A percentile compares a stretch with the other conserved stretches of the same genome.
phyloP scores from a whole-genome alignment of 2,797 vertebrate genomes.

The Arctocebus calabarensis region DNA sequence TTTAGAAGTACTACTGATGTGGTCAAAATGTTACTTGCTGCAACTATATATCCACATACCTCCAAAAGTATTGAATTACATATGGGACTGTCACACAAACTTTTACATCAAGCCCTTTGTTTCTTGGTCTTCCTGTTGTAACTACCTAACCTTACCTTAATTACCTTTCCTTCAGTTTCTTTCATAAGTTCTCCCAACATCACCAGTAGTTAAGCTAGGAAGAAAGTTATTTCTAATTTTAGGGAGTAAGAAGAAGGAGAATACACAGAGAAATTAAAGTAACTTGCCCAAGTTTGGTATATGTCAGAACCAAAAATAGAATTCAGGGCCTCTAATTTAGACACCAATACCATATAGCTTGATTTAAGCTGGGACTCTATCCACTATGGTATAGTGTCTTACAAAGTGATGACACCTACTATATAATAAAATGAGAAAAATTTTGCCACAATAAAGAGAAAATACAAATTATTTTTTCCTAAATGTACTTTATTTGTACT shows the following conservation, averaged over 20 bases:
- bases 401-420: slow-evolving; percentile 8
- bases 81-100: not conserved
- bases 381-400: not conserved
- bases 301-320: slow-evolving; percentile 2
- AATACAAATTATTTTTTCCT: slow-evolving; percentile 36
- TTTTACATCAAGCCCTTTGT: slow-evolving; percentile 8
- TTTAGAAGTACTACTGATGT: slow-evolving; percentile 7
- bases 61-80: slow-evolving; percentile 11
- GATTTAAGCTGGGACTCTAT: not conserved
- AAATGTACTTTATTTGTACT: slow-evolving; percentile 22
- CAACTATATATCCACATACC: slow-evolving; percentile 14
- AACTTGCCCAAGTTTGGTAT: not conserved
- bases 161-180: not conserved
- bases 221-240: slow-evolving; percentile 40
- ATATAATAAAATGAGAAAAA: slow-evolving; percentile 53
- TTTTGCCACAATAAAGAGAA: slow-evolving; percentile 29
- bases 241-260: not conserved
- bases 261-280: not conserved
- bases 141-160: slow-evolving; percentile 13
- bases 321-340: not conserved
- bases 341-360: not conserved
- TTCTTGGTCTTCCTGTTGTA: not conserved
- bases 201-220: not conserved
- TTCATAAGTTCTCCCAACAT: slow-evolving; percentile 32
- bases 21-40: slow-evolving; percentile 25